Evolutionary conservation across 2,888 invertebrate genomes (phyloP), one percentile per base, ranked within the genome.

Genomic region (Colletes collaris): DNA sequence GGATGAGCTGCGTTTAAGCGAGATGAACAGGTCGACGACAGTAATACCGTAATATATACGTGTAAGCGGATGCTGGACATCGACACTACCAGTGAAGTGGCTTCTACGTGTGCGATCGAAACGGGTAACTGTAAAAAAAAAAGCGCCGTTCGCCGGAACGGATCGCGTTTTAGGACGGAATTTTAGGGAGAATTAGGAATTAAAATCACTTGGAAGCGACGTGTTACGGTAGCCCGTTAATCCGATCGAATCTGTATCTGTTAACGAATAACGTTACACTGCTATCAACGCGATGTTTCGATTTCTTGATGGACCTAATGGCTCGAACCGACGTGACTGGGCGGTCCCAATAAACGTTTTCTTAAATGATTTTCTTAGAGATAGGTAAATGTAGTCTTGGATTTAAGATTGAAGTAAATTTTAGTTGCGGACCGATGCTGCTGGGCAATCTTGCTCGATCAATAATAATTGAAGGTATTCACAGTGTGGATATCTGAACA

Each of bases 121-220:
- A 27, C 44, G n/a, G 37, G 13, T 78, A 78, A 78, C 78, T 78
- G 78, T 78, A 78, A 69, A 78, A 37, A 50, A 50, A 35, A 50
- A 35, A 50, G 55, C 53, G 68, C 8, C 58, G 64, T 7, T 78
- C 27, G 10, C 6, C 35, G 46, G 46, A 37, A 10, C n/a, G 46
- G 5, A n/a, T n/a, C 46, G 40, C 7, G 46, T 72, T 56, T 66
- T 56, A 16, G 37, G 19, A 27, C 0, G 52, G 67, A 81, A 64
- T 75, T 71, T 49, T 16, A 40, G 8, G 16, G 11, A 2, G 40
- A 55, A 80, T 80, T 80, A 81, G 68, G 69, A 69, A 68, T 69
- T 68, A 60, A 63, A 69, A 69, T 58, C 5, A 44, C 37, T 2
- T 3, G 49, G 16, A 8, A 13, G 35, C 40, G 50, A 52, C 52